Base-by-base conservation (phyloP, 2,797 vertebrate species). In the Bradypodion ventrale region DNA sequence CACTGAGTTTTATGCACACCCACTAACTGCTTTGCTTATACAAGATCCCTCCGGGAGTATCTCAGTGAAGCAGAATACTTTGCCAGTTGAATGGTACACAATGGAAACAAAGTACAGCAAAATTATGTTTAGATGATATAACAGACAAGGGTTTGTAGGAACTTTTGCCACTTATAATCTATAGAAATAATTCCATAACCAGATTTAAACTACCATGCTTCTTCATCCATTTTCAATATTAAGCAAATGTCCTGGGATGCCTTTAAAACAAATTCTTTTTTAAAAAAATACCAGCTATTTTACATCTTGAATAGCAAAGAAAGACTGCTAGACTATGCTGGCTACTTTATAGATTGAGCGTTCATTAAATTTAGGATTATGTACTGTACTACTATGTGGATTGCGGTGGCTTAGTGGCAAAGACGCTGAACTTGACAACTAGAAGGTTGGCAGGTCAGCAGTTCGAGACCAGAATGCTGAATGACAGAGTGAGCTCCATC, bases 41-140 rank as follows among this genome's bases (percentile, higher is more conserved):
- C 93, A 94, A 95, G 89, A 81, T 87, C 74, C 84, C 84, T 75
- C 76, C 40, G 75, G 83, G 84, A 32, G 25, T 46, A 83, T 87
- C 78, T 84, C 60, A 87, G 89, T 88, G 87, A 49, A 85, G 83
- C 13, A 59, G 76, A 87, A 56, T 78, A 78, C 80, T 84, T 80
- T 87, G 90, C 72, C 1, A 2, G 83, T 84, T 85, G 85, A 75
- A 56, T 3, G 2, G 72, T 70, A 68, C 35, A 5, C 35, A 56
- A 73, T 75, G 23, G 40, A 90, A 73, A 83, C 9, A 63, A 2
- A 49, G 40, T 12, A 21, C 59, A 65, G 32, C 42, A 70, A 88
- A 78, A 59, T 62, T 9, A 59, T 2, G 5, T 27, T 16, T 2
- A 8, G 8, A 35, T 77, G 65, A 49, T 35, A 40, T 29, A 12